These are phyloP conservation scores for Drosophila incognita DNA, from an alignment of 2,888 invertebrate species.

Conservation along the genomic window DNA sequence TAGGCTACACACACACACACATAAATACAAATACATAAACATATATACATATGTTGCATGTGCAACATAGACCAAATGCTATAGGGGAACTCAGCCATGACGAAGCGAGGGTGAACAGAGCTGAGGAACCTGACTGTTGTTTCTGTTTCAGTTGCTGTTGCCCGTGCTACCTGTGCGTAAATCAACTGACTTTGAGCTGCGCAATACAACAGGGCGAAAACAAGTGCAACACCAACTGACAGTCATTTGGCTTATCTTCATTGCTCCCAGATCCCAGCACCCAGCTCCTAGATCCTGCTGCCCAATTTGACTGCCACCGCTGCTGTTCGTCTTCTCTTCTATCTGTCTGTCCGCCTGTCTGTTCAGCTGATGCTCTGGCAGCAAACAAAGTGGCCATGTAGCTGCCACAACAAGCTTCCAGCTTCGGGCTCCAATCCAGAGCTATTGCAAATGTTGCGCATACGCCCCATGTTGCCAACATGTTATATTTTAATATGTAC, in stretches of 20 bases:
- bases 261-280: not conserved
- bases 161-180: conserved; percentile 28
- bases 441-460: conserved; percentile 34
- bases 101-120: conserved; percentile 43
- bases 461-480: conserved; percentile 38
- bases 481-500: conserved; percentile 68
- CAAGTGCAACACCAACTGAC: conserved; percentile 47
- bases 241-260: conserved; percentile 25
- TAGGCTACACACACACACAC: conserved; percentile 46
- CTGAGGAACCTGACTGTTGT: conserved; percentile 15
- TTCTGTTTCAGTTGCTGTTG: conserved; percentile 20
- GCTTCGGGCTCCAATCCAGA: not conserved
- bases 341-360: conserved; percentile 18
- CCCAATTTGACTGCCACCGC: conserved; percentile 20
- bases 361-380: conserved; percentile 51
- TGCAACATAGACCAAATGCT: conserved; percentile 53
- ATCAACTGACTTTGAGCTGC: conserved; percentile 53
- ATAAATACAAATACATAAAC: not conserved
- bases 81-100: conserved; percentile 56
- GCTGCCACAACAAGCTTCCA: conserved; percentile 4
- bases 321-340: conserved; percentile 9
- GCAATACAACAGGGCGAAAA: conserved; percentile 14
- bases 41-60: conserved; percentile 46
- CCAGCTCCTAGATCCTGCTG: conserved; percentile 18
- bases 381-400: conserved; percentile 37